A percentile compares a stretch with the other conserved stretches of the same genome.
Conservation (phyloP, 2,113 vertebrate genomes). For the Irena cyanogastra region DNA sequence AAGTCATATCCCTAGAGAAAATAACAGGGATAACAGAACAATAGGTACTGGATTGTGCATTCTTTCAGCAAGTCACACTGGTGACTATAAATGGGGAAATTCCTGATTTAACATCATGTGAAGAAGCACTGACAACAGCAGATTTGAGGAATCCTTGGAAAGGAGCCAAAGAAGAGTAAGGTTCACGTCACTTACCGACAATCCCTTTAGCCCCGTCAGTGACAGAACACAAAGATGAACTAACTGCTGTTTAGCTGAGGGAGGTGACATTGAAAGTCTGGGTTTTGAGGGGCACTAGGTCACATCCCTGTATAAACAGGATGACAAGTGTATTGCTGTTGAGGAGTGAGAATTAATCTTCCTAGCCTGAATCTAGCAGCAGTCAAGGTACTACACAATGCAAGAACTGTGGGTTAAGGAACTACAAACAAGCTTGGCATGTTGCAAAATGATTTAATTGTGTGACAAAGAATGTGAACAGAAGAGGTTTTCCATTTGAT, state of each 20-base stretch:
- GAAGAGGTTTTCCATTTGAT: conserved; percentile 33
- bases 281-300: background rate
- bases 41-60: background rate
- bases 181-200: background rate
- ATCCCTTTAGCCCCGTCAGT: background rate
- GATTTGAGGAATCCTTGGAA: background rate
- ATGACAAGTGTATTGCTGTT: background rate
- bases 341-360: background rate
- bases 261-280: background rate
- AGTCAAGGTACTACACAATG: background rate
- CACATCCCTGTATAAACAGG: background rate
- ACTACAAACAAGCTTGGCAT: conserved; percentile 19
- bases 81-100: background rate
- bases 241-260: background rate
- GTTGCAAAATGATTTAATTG: conserved; percentile 17
- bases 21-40: background rate
- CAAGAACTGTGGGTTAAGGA: background rate
- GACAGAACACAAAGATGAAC: background rate
- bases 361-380: background rate
- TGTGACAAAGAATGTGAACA: conserved; percentile 36
- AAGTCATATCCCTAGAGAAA: conserved; percentile 29
- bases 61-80: background rate
- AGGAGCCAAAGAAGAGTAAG: background rate
- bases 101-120: background rate
- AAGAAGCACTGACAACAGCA: background rate